Base-by-base conservation (phyloP, 2,888 invertebrate genomes). In the Nasonovia ribisnigri region DNA sequence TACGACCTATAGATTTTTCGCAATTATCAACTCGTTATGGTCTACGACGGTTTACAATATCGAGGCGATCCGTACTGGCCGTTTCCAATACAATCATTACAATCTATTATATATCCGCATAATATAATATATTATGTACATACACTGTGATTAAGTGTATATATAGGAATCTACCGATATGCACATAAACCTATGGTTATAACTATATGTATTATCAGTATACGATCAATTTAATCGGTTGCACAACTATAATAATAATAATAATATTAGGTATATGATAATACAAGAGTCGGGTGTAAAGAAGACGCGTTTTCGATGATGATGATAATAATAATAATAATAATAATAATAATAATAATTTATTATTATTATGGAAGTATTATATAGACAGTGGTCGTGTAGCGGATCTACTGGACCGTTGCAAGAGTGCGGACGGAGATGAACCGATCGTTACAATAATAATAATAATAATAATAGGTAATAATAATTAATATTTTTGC, bases 1-100 rank as follows among this genome's bases (percentile, higher is more conserved):
- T 86, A 86, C 29, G 46, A 86, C 46, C 86, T 6, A 77, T 8
- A 13, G 43, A 29, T 84, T 84, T 84, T 84, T 84, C 26, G 43
- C 84, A 84, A 43, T 84, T 43, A 84, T 54, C 11, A 54, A 43
- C 84, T 43, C 84, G 84, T 84, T 84, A 43, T 84, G 84, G 84
- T 84, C 43, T 26, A 84, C 84, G 20, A 84, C 84, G 43, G 43
- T 43, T 29, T 77, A 36, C 77, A 36, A n/a, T 36, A 20, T 67
- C 67, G 16, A n/a, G n/a, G 67, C 36, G 36, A 36, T 20, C 77
- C 36, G 77, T 77, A 77, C 77, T 20, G 77, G 77, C 20, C n/a
- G n/a, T 67, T 67, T 67, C n/a, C 77, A 77, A 77, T 77, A 36
- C 6, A 20, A 57, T 26, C n/a, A 57, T 51, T 20, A 51, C 16